Conservation (phyloP, 2,797 vertebrate species). For the Mergus octosetaceus region DNA sequence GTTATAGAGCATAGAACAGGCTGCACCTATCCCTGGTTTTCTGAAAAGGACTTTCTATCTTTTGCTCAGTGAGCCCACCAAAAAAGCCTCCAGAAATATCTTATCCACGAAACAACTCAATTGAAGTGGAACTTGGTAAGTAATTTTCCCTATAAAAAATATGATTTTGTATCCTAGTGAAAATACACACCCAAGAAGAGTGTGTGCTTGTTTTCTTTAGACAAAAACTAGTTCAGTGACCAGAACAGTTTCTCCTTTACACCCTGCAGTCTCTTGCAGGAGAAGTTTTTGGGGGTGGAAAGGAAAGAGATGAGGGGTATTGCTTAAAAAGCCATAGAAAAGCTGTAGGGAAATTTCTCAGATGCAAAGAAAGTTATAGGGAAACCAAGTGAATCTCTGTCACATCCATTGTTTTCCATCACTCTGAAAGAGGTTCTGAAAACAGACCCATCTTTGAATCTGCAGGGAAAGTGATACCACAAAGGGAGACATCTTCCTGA, state of each 20-base stretch:
- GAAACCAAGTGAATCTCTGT: not conserved
- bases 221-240: not conserved
- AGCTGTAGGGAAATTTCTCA: not conserved
- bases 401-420: not conserved
- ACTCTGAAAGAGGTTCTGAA: not conserved
- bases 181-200: not conserved
- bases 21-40: not conserved
- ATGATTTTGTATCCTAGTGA: not conserved
- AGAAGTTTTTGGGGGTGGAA: not conserved
- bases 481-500: not conserved
- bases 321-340: not conserved
- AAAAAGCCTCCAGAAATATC: slow-evolving; percentile 71
- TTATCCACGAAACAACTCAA: slow-evolving; percentile 75
- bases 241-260: not conserved
- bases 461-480: not conserved
- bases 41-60: slow-evolving; percentile 18
- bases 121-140: slow-evolving; percentile 80
- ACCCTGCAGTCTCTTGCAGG: not conserved
- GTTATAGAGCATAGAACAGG: not conserved
- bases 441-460: not conserved
- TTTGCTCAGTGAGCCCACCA: slow-evolving; percentile 38
- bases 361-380: not conserved
- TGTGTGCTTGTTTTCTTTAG: not conserved
- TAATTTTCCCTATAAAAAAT: not conserved
- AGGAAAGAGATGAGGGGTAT: not conserved